Conservation (phyloP, 1,140 invertebrate species). For the Lasioglossum albipes region DNA sequence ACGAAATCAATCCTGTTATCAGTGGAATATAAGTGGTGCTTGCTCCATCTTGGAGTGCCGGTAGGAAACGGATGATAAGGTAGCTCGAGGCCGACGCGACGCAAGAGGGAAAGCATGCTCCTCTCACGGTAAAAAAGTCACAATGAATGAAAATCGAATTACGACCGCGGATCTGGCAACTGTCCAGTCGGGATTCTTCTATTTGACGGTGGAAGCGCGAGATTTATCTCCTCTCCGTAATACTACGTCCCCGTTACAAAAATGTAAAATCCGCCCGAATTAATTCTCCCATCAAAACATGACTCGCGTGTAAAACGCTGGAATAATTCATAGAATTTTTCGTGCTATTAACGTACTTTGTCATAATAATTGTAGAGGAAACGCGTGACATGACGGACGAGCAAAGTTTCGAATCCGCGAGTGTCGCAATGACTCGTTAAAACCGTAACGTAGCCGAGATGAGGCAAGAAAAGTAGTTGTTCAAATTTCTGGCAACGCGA, state of each 20-base stretch:
- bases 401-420: not conserved
- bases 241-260: constrained; percentile 10
- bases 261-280: not conserved
- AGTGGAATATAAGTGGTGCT: constrained; percentile 12
- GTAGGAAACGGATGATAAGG: constrained; percentile 60
- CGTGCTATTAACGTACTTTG: not conserved
- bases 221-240: constrained; percentile 53
- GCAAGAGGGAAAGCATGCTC: constrained; percentile 37
- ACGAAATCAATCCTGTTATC: not conserved
- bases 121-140: constrained; percentile 46
- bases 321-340: not conserved
- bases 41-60: constrained; percentile 58
- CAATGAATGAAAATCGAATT: constrained; percentile 51
- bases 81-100: constrained; percentile 40
- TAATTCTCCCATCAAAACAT: not conserved
- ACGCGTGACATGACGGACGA: not conserved
- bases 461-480: not conserved
- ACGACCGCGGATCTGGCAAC: constrained; percentile 46
- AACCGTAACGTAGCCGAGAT: not conserved
- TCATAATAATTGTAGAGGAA: not conserved
- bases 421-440: not conserved
- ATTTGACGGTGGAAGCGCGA: constrained; percentile 23
- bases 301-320: not conserved
- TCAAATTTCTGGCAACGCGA: constrained; percentile 20
- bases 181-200: constrained; percentile 43